Evolutionary conservation across 2,888 invertebrate species (phyloP), one percentile per base, ranked within the genome.

Genomic region (Drosophila bunnanda): DNA sequence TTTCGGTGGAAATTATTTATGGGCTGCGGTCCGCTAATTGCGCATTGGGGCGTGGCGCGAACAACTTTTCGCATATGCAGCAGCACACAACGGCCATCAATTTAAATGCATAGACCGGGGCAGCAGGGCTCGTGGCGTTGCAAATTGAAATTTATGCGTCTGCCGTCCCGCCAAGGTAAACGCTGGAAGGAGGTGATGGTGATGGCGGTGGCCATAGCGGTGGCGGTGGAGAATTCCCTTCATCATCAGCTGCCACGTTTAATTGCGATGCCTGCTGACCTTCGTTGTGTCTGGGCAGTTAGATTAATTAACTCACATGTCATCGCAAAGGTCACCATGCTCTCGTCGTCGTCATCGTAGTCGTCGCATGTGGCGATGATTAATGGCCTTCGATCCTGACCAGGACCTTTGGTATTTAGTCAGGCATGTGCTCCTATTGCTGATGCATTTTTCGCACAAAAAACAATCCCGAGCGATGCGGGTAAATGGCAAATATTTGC

Each of bases 71-170:
- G 76, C 88, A 79, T 77, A 77, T 79, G 77, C 65, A 57, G 57
- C 56, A 44, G n/a, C 28, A n/a, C 32, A 22, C 43, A 55, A 43
- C 58, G 22, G 30, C 39, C 75, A 75, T 65, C 74, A 75, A 74
- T 74, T 74, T 74, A 76, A 74, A 74, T 76, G 70, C 74, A 74
- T 70, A 69, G 61, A 48, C 44, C 25, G 44, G 44, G 22, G 22
- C 22, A 13, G 38, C 30, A 25, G 25, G n/a, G 25, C 64, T 10
- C 13, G 34, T 41, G 75, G 71, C 64, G 65, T 72, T 76, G 84
- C 77, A 80, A 88, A 83, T 88, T 87, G 89, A 83, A 84, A 88
- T 88, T 88, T 87, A 83, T 88, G 89, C 87, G 79, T 64, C 79
- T 60, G 32, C 46, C 28, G 50, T 72, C 39, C 36, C 55, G 43